phyloP scores from a whole-genome alignment of 1,140 invertebrate genomes.

The Pissodes strobi region DNA sequence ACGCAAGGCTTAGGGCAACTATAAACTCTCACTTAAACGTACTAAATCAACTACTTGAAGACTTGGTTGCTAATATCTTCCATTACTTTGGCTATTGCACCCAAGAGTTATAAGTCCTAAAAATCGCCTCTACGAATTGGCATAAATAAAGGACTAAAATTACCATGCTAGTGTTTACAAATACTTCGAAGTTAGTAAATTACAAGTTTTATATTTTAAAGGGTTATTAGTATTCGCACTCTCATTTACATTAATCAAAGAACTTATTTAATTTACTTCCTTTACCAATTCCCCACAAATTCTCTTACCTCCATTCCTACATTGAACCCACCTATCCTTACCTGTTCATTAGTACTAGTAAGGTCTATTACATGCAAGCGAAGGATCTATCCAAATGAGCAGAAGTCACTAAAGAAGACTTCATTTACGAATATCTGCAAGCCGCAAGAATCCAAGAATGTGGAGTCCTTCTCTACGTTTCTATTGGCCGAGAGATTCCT shows the following conservation, averaged over 20 bases:
- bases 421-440: neutral
- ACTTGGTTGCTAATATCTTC: too few species aligned
- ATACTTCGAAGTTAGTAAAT: too few species aligned
- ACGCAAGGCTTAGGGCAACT: too few species aligned
- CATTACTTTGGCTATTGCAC: too few species aligned
- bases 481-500: too few species aligned
- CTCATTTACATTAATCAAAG: neutral
- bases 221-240: neutral
- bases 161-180: too few species aligned
- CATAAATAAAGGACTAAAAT: too few species aligned
- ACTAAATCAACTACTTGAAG: too few species aligned
- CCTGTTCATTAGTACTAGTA: constrained; percentile 14
- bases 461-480: neutral
- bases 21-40: too few species aligned
- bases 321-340: constrained; percentile 18
- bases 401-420: neutral
- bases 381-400: neutral
- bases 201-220: neutral
- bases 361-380: neutral
- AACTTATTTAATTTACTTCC: constrained; percentile 28
- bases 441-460: neutral
- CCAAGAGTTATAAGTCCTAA: too few species aligned
- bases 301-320: constrained; percentile 18
- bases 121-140: too few species aligned
- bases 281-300: constrained; percentile 17